Evolutionary conservation across 1,140 invertebrate genomes (phyloP), one percentile per base, ranked within the genome.

Genomic region (Eumaeus atala): DNA sequence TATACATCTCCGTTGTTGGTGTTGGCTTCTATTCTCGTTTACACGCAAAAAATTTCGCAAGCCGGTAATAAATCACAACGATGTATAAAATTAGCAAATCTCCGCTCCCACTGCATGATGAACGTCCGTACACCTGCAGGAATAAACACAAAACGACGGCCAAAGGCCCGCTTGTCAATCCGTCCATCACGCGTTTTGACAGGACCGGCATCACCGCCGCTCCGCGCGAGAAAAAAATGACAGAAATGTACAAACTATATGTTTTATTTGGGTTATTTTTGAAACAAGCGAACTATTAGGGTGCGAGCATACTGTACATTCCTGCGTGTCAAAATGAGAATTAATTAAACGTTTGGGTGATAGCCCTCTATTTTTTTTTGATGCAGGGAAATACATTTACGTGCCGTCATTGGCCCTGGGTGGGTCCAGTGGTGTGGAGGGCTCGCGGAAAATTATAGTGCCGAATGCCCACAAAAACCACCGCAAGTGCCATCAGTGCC

Each of bases 171-270:
- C 77, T 82, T 77, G 80, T 86, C 83, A 86, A 84, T 85, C 77
- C 65, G 67, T 64, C 69, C 74, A 77, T 82, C 77, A 80, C 64
- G 67, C 69, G 64, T 74, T 82, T 77, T 86, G 83, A 86, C 83
- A 84, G 83, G 67, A 85, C 82, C 79, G 80, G 70, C 82, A 76
- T 85, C 82, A 85, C 64, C 70, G 71, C 62, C 57, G 64, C 65
- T 64, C 61, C 62, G 56, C 59, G 60, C 65, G 62, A 72, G 70
- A 76, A 80, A 82, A 78, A 77, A 73, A 75, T 69, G 62, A 59
- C 63, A 59, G 53, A 58, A 68, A 68, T 61, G 62, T 57, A 63
- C 61, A 51, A 69, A 57, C 62, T 59, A 67, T 57, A 61, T 44
- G 57, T 63, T 60, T 66, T 63, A 56, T 58, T 52, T 64, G 52